phyloP scores from a whole-genome alignment of 2,113 vertebrate genomes.

The Brachypteracias leptosomus region DNA sequence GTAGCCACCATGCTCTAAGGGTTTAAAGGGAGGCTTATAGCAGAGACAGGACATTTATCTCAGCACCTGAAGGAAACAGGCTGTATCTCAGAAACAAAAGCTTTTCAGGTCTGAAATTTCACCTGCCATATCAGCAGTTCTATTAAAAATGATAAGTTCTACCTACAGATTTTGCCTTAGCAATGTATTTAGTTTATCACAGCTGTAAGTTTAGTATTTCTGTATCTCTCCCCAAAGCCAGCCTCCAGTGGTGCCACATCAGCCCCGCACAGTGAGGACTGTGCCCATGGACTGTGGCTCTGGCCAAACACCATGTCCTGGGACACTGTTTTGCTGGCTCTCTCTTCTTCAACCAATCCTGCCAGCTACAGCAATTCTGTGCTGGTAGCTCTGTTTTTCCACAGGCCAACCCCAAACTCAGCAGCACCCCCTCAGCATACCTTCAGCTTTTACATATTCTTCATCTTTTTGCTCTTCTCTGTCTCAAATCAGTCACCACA shows the following conservation, averaged over 20 bases:
- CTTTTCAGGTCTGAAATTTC: neutral
- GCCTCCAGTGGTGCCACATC: neutral
- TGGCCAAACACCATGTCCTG: neutral
- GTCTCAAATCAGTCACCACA: too few relatives aligned
- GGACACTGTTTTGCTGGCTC: too few relatives aligned
- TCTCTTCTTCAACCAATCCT: too few relatives aligned
- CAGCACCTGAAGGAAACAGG: neutral
- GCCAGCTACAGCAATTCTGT: too few relatives aligned
- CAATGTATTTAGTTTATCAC: neutral
- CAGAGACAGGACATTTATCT: neutral
- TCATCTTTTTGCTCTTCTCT: too few relatives aligned
- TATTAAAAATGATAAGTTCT: neutral
- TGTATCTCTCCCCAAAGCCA: neutral
- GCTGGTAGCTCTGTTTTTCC: too few relatives aligned
- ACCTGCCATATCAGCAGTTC: neutral
- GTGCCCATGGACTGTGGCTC: rapidly evolving
- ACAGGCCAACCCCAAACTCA: too few relatives aligned
- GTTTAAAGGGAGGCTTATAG: neutral
- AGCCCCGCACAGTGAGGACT: rapidly evolving
- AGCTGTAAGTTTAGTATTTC: neutral
- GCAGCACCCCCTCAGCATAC: too few relatives aligned
- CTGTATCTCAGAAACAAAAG: neutral
- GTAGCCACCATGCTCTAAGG: neutral
- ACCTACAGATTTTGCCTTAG: neutral
- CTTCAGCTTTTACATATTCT: too few relatives aligned